Base-by-base conservation (phyloP, 2,888 invertebrate genomes). In the Eristalis intricaria region DNA sequence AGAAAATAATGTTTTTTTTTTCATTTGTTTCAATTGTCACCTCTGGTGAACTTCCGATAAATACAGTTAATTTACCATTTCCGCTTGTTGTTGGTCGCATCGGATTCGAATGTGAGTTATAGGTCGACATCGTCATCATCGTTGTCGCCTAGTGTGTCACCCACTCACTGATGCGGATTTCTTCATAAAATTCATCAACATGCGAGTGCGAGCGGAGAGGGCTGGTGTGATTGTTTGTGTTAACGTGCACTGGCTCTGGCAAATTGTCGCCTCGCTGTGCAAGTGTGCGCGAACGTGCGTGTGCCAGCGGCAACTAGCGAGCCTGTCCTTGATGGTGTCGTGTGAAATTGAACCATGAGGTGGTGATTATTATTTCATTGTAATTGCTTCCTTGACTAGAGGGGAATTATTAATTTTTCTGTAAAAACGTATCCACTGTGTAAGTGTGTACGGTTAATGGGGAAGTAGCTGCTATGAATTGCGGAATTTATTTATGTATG, bases 21-120 rank as follows among this genome's bases (percentile, higher is more conserved):
- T 75, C 75, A 71, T 76, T 68, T 58, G 50, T 80, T 76, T 71
- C 80, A 76, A 80, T 80, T 68, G 76, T 73, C 80, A 80, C 84
- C 76, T 80, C 40, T 50, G 50, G 68, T 80, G 80, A 84, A 84
- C 80, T 80, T 80, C 76, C 84, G 76, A 71, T 80, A 71, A 80
- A 80, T 76, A 76, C 23, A 43, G 63, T 81, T 81, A 85, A 85
- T 81, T 84, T 73, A 38, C 32, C 63, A 81, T 73, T 77, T 85
- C 84, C 84, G 76, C 4, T 65, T 4, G 71, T 32, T 56, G 43
- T n/a, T 26, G 32, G 32, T 32, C 8, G 50, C 70, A 66, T 71
- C 23, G 35, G 65, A 76, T 68, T 68, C 56, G 56, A 38, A 68
- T 79, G 26, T 26, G 63, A 71, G 66, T 56, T 84, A 60, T 65